Base-by-base conservation (phyloP, 2,888 invertebrate species). In the Leucoma salicis region DNA sequence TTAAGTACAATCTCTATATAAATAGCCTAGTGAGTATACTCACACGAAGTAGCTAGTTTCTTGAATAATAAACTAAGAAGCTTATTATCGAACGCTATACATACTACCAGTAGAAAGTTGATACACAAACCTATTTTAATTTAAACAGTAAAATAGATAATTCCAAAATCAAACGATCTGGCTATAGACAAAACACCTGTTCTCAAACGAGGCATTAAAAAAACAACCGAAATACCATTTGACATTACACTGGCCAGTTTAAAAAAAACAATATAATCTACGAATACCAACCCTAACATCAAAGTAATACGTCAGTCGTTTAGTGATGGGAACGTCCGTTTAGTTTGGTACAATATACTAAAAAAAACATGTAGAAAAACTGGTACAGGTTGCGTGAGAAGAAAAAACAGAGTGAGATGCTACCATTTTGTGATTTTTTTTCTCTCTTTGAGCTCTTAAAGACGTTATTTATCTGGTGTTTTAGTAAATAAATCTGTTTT, bases 351-450 rank as follows among this genome's bases (percentile, higher is more conserved):
- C 36, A 27, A 35, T 44, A 57, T 59, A 53, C 40, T 35, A 46
- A 58, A 53, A 50, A 55, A 59, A 60, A 53, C 41, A 58, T 62
- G 48, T 46, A 38, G 48, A 49, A 66, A 72, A 70, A 57, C 42
- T 45, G 34, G 55, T 67, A 75, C 72, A 70, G 58, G 71, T 73
- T 72, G 65, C 59, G 66, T 72, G 70, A 49, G 64, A 61, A 72
- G 69, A 68, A 78, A 78, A 78, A 74, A 73, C 55, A 50, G 58
- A 58, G 53, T 59, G 62, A 59, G 59, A 60, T 54, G 74, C 72
- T 69, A 73, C 72, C 62, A 60, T 43, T 51, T 13, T 29, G 29
- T 29, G 4, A 10, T 11, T 29, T 29, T 13, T 47, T 59, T 66
- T 36, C 64, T 59, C 57, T 43, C 16, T 15, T 13, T 14, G 24